Conservation (phyloP, 1,140 invertebrate genomes). For the Adelges cooleyi region DNA sequence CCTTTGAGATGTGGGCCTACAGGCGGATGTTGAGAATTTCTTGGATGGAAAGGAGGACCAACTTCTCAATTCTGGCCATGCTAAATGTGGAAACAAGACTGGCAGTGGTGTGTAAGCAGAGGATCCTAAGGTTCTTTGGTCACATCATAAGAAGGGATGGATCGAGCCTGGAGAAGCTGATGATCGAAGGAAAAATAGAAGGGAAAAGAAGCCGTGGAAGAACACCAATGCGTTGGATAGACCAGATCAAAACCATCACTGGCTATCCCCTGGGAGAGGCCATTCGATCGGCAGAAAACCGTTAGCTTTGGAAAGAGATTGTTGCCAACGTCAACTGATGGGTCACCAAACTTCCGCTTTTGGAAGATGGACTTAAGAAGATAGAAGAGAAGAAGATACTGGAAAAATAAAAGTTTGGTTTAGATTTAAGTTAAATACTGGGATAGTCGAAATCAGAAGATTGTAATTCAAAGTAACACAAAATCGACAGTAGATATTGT, state of each 20-base stretch:
- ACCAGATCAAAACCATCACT: not conserved
- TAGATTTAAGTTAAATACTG: too few relatives aligned
- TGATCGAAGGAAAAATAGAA: too few relatives aligned
- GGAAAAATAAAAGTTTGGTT: too few relatives aligned
- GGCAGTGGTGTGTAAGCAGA: not conserved
- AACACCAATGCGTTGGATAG: not conserved
- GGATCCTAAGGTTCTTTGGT: not conserved
- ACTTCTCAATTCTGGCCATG: not conserved
- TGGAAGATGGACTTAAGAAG: not conserved
- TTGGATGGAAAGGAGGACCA: not conserved
- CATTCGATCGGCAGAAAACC: not conserved
- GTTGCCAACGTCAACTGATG: not conserved
- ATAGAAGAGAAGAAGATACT: too few relatives aligned
- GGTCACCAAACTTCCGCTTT: not conserved
- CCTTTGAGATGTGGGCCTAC: slow-evolving; percentile 19
- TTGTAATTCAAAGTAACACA: too few relatives aligned
- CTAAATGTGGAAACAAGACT: not conserved
- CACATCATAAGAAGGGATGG: not conserved
- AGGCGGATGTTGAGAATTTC: not conserved
- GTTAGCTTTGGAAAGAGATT: not conserved
- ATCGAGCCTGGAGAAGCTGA: not conserved
- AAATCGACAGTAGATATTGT: too few relatives aligned
- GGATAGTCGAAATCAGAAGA: too few relatives aligned
- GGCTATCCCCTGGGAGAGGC: not conserved
- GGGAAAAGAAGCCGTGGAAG: too few relatives aligned